Conservation (phyloP, 2,113 vertebrate genomes). For the Psilopsiagon aymara region DNA sequence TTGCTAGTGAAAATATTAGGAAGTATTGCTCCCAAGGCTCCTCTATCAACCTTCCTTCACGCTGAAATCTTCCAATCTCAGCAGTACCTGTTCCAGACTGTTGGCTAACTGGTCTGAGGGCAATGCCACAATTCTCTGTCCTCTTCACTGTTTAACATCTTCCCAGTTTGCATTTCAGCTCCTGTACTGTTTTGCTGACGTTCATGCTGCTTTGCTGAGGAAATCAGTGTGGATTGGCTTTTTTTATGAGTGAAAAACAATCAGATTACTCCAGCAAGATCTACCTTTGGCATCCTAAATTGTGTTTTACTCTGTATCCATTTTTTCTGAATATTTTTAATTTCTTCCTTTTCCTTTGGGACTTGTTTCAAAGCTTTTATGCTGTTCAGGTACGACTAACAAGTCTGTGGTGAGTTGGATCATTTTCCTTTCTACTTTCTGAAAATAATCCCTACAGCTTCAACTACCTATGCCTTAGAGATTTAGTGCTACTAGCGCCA, state of each 20-base stretch:
- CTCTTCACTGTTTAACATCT: background rate
- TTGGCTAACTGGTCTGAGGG: background rate
- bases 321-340: background rate
- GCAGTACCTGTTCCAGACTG: background rate
- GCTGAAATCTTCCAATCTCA: background rate
- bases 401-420: background rate
- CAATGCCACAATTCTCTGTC: background rate
- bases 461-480: background rate
- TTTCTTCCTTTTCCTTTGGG: background rate
- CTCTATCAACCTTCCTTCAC: background rate
- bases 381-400: background rate
- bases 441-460: background rate
- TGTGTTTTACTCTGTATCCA: background rate
- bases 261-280: background rate
- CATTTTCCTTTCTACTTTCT: background rate
- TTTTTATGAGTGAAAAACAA: background rate
- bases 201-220: background rate
- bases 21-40: background rate
- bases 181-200: background rate
- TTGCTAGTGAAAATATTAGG: background rate
- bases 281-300: background rate
- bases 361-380: background rate
- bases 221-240: background rate
- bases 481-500: background rate
- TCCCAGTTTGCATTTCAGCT: background rate